Evolutionary conservation across 1,140 invertebrate genomes (phyloP), one percentile per base, ranked within the genome.

Genomic region (Mizuhopecten yessoensis): DNA sequence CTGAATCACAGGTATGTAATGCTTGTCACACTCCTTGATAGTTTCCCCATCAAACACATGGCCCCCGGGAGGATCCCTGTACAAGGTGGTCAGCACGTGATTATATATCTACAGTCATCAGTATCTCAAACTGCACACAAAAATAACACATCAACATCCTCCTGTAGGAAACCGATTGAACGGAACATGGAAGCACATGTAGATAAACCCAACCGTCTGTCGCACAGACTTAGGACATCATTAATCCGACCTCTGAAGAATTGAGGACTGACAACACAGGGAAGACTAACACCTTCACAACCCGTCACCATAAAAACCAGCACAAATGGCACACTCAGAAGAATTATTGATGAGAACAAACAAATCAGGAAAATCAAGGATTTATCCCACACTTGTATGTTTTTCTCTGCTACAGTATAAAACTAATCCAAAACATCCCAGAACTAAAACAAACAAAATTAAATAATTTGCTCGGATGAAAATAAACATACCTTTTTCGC

Each of bases 191-290:
- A 7, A 5, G 9, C n/a, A 75, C n/a, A 7, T 29, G 23, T n/a
- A 75, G 57, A 75, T 75, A 75, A n/a, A 75, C 23, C n/a, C 57
- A 29, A 29, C 57, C n/a, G n/a, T n/a, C 57, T 75, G 57, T 75
- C 23, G n/a, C 57, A 9, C 9, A 29, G 57, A 29, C 23, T 75
- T 75, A 75, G n/a, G 57, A 17, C 29, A 17, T 17, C n/a, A 17
- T 29, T 45, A 17, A 13, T 17, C 42, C 9, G 29, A 75, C n/a
- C 57, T 29, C 29, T 29, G 23, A 75, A 39, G 36, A 39, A 39
- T 39, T 5, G 57, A 75, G 9, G 1, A n/a, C n/a, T 29, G n/a
- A 75, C 57, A 75, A 75, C 57, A 75, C 23, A 75, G 23, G n/a
- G 15, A 75, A 75, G 23, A 75, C 29, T 75, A 75, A 75, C 36